Evolutionary conservation across 2,888 invertebrate genomes (phyloP), one percentile per base, ranked within the genome.

Genomic region (Nomada fabriciana): DNA sequence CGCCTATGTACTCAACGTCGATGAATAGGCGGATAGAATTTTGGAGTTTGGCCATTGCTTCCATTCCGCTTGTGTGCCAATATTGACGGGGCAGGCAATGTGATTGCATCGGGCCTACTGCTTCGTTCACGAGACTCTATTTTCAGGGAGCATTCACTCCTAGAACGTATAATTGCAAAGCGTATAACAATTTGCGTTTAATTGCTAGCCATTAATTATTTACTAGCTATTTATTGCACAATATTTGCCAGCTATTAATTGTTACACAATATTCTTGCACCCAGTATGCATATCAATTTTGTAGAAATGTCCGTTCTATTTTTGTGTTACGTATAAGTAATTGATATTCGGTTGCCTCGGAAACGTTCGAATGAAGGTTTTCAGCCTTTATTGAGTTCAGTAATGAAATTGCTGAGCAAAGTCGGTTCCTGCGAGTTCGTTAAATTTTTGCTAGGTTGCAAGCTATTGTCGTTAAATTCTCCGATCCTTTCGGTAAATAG

Each of bases 21-120:
- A 64, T 74, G 72, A 70, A 82, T 69, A 75, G 59, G 47, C 50
- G 69, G 80, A 61, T 77, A 80, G 82, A 86, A 88, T 86, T 87
- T 76, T 84, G 82, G 73, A 73, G 83, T 76, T 71, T 77, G 61
- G 61, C 65, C 76, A 70, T 52, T 55, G 79, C 80, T 74, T 82
- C 72, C 63, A 77, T 82, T 88, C 83, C 72, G 71, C 80, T 88
- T 76, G 82, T 84, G 59, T 75, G 83, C 75, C 85, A 89, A 90
- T 88, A 89, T 90, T 90, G 85, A 86, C 84, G 75, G 82, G 65
- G 67, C 70, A 57, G 68, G 71, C 73, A 80, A 86, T 79, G 79
- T 76, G 85, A 89, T 89, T 87, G 84, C 84, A 42, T 68, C 71
- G 55, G 60, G 78, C 23, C 79, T 72, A 68, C 75, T 68, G 71